Percentiles rank a stretch among this genome's conserved stretches.
phyloP scores from a whole-genome alignment of 2,888 invertebrate species.

The Sinhomidia bicolor region DNA sequence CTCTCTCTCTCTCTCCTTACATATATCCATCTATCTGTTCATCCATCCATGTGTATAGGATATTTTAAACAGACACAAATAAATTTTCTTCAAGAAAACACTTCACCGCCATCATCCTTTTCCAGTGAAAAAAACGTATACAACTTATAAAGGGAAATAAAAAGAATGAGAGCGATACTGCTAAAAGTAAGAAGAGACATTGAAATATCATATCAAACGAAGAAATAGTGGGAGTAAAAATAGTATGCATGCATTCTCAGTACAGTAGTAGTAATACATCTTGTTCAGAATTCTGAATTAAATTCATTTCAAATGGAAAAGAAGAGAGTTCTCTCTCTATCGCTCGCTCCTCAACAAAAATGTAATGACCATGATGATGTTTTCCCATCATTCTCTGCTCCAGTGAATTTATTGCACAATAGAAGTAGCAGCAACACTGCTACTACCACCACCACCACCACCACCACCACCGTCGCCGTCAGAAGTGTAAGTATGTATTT shows the following conservation, averaged over 20 bases:
- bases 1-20: no score
- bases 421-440: no score
- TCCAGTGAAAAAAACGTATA: constrained; percentile 30
- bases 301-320: background rate
- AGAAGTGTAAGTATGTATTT: background rate
- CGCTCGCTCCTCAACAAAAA: constrained; percentile 45
- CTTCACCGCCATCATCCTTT: no score
- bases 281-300: constrained; percentile 1
- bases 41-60: background rate
- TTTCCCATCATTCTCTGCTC: constrained; percentile 75
- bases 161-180: constrained; percentile 2
- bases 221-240: constrained; percentile 5
- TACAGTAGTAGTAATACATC: background rate
- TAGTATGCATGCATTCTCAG: background rate
- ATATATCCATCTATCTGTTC: background rate
- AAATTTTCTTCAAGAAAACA: no score
- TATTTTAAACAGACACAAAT: no score
- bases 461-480: background rate
- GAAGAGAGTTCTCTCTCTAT: background rate
- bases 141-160: constrained; percentile 14
- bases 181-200: background rate
- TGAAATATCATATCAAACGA: background rate
- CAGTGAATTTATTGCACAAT: constrained; percentile 75
- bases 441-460: constrained; percentile 24
- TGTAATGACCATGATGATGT: constrained; percentile 70